Conservation (phyloP, 2,113 vertebrate species). For the Merops nubicus region DNA sequence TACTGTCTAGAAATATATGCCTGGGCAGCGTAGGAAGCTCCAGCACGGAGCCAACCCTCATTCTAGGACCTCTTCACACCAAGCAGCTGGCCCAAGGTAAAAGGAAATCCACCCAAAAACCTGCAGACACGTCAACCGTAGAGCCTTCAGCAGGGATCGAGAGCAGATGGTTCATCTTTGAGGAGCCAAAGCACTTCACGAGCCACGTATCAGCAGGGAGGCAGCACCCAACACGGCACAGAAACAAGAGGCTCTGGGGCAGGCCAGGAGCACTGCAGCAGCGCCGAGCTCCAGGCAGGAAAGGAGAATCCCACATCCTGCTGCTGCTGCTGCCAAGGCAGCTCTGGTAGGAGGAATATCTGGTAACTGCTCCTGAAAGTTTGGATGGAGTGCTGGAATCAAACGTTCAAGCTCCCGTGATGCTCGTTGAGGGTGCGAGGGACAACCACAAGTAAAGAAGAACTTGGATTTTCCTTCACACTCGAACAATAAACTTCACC, state of each 20-base stretch:
- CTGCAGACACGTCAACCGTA: rapidly evolving
- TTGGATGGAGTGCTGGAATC: neutral
- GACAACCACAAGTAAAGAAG: neutral
- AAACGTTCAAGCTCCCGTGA: no score
- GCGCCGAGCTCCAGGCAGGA: neutral
- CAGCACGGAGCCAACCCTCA: neutral
- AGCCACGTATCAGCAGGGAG: rapidly evolving
- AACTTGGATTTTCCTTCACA: neutral
- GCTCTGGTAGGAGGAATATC: neutral
- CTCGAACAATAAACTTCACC: no score
- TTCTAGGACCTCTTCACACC: neutral
- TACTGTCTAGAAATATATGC: neutral
- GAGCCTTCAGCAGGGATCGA: rapidly evolving
- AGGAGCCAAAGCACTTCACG: neutral
- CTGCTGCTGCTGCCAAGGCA: neutral
- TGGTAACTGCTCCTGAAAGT: neutral
- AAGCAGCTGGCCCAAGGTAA: neutral
- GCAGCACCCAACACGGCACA: neutral
- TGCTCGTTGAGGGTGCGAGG: no score
- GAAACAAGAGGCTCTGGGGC: neutral
- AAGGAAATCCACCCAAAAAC: neutral
- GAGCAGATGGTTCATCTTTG: neutral
- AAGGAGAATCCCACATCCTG: slow-evolving; percentile 43
- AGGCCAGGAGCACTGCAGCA: neutral
- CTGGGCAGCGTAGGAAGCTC: neutral